phyloP scores from a whole-genome alignment of 2,888 invertebrate species.

The Boloria selene region DNA sequence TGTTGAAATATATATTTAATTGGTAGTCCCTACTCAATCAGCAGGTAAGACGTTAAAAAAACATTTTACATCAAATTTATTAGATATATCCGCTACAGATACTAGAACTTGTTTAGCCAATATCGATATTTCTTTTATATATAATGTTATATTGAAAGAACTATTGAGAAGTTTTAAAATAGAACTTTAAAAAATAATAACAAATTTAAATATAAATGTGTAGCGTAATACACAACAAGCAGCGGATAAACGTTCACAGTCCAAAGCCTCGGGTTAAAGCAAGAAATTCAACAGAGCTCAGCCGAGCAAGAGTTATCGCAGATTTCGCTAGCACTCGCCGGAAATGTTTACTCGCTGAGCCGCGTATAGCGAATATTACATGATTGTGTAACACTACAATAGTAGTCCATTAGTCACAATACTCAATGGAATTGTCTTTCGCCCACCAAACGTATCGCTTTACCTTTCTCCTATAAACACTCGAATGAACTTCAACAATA shows the following conservation, averaged over 20 bases:
- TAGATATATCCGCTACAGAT: too few relatives aligned
- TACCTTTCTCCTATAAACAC: too few relatives aligned
- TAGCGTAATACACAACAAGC: neutral
- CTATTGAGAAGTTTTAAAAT: too few relatives aligned
- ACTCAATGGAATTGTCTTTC: conserved; percentile 48
- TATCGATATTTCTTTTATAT: too few relatives aligned
- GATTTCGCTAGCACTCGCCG: conserved; percentile 27
- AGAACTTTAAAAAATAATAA: too few relatives aligned
- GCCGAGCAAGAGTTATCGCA: conserved; percentile 22
- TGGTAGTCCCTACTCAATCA: too few relatives aligned
- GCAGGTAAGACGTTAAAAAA: too few relatives aligned
- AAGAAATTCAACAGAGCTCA: conserved; percentile 23
- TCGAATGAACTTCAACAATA: too few relatives aligned
- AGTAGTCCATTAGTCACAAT: conserved; percentile 38
- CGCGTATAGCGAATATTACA: conserved; percentile 20
- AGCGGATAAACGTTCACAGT: conserved; percentile 23
- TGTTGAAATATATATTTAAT: too few relatives aligned
- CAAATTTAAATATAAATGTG: neutral
- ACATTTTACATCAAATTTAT: too few relatives aligned
- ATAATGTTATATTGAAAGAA: too few relatives aligned
- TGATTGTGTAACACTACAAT: conserved; percentile 23
- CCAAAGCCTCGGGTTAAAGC: conserved; percentile 6
- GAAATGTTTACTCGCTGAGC: conserved; percentile 25
- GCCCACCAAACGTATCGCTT: conserved; percentile 21
- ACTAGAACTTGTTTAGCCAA: too few relatives aligned